Evolutionary conservation across 2,888 invertebrate species (phyloP).

Genomic region (Smittia aterrima): DNA sequence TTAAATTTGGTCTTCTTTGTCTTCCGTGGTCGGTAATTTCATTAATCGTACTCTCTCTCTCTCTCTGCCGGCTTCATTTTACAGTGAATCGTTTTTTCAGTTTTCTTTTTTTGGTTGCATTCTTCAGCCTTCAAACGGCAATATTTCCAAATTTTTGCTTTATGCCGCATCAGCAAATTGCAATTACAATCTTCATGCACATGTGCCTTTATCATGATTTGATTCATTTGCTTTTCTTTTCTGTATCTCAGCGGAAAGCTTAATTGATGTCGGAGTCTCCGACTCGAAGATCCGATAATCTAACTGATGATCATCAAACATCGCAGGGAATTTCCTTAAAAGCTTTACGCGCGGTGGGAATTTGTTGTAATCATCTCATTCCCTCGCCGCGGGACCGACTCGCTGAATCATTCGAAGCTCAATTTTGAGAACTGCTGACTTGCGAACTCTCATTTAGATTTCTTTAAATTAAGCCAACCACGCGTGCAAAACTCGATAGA

Average conservation of each 20-base stretch:
- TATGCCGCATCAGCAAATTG: conserved; percentile 30
- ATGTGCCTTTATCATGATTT: too few relatives aligned
- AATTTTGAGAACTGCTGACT: background rate
- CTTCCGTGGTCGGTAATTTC: too few relatives aligned
- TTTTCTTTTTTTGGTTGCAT: background rate
- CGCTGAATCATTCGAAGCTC: too few relatives aligned
- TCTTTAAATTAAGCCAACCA: background rate
- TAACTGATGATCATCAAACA: background rate
- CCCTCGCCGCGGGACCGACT: too few relatives aligned
- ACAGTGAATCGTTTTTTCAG: too few relatives aligned
- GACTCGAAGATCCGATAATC: conserved; percentile 15
- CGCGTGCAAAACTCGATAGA: background rate
- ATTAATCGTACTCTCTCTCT: too few relatives aligned
- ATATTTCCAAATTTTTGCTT: conserved; percentile 19
- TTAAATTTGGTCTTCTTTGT: too few relatives aligned
- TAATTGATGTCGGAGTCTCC: conserved; percentile 20
- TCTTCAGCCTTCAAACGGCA: conserved; percentile 4
- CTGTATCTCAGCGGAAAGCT: conserved; percentile 11
- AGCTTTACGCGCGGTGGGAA: background rate
- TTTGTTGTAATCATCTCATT: too few relatives aligned
- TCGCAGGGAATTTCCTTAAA: conserved; percentile 15
- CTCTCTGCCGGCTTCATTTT: too few relatives aligned
- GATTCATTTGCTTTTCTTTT: background rate
- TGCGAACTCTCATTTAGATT: background rate
- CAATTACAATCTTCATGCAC: conserved; percentile 26